These are phyloP conservation scores for Rhynchomys soricoides DNA, from an alignment of 2,113 vertebrate species.

Conservation along the genomic window DNA sequence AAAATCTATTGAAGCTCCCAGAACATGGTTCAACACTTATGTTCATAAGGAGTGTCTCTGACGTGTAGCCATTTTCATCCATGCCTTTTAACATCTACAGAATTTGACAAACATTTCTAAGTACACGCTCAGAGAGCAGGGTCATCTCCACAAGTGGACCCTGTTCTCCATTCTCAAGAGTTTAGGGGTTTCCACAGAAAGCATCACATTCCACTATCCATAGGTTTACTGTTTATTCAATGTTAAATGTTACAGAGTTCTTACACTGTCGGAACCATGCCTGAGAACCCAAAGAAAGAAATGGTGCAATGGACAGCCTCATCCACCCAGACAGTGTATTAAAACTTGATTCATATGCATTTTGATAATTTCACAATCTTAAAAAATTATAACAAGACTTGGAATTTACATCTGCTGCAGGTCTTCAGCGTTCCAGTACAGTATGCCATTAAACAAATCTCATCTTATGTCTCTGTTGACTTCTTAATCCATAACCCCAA, in stretches of 20 bases:
- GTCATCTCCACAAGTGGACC: background rate
- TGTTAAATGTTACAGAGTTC: constrained; percentile 87
- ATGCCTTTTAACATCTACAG: background rate
- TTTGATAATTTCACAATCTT: constrained; percentile 74
- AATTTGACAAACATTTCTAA: background rate
- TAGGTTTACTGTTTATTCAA: constrained; percentile 87
- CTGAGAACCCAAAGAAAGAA: constrained; percentile 82
- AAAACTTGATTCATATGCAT: constrained; percentile 81
- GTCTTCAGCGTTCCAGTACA: constrained; percentile 73
- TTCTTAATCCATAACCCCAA: constrained; percentile 69
- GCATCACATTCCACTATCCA: constrained; percentile 75
- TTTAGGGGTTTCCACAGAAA: background rate
- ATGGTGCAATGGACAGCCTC: constrained; percentile 85
- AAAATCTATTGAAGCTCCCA: background rate
- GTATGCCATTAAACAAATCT: constrained; percentile 71
- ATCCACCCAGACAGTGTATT: constrained; percentile 76
- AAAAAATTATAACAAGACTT: constrained; percentile 73
- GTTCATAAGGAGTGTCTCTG: background rate
- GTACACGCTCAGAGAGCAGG: background rate
- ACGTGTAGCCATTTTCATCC: background rate
- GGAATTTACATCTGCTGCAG: constrained; percentile 75
- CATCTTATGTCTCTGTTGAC: constrained; percentile 70
- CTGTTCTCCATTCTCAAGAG: background rate
- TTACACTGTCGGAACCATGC: constrained; percentile 86
- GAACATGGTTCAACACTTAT: background rate